These are phyloP conservation scores for Synanthedon vespiformis DNA, from an alignment of 2,888 invertebrate species.

Conservation along the genomic window DNA sequence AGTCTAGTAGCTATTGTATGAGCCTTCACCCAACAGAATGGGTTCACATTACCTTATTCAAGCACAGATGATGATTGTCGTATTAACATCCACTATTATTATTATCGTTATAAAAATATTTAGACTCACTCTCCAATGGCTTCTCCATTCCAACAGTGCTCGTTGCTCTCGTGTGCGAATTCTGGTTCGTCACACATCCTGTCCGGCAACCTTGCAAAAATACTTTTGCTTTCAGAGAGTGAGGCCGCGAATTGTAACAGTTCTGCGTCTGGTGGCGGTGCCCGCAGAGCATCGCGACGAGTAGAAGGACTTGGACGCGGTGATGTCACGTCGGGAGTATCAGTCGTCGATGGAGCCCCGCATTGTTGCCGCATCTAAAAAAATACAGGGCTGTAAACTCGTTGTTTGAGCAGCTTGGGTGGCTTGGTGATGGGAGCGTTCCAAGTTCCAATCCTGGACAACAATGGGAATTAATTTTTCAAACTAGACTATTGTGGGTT, in stretches of 20 bases:
- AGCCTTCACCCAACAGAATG: no score
- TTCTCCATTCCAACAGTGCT: constrained; percentile 87
- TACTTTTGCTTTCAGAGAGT: constrained; percentile 79
- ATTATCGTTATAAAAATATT: neutral
- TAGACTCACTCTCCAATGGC: constrained; percentile 79
- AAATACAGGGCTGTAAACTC: neutral
- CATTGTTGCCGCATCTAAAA: constrained; percentile 55
- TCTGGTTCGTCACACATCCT: constrained; percentile 81
- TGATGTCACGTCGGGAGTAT: constrained; percentile 21
- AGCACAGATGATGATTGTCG: no score
- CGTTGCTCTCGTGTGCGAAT: constrained; percentile 74
- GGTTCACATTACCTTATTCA: no score
- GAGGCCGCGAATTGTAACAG: constrained; percentile 74
- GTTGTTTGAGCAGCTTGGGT: no score
- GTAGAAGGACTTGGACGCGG: constrained; percentile 28
- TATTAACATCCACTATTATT: neutral
- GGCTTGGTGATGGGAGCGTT: no score
- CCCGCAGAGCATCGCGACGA: constrained; percentile 58
- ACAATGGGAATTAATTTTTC: no score
- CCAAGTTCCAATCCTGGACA: no score
- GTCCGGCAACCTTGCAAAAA: constrained; percentile 86
- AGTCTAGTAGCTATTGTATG: no score
- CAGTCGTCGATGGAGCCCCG: constrained; percentile 45
- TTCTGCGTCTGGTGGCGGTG: constrained; percentile 74
- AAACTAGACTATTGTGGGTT: no score